phyloP scores from a whole-genome alignment of 2,888 invertebrate genomes.

The Nomada goodeniana region DNA sequence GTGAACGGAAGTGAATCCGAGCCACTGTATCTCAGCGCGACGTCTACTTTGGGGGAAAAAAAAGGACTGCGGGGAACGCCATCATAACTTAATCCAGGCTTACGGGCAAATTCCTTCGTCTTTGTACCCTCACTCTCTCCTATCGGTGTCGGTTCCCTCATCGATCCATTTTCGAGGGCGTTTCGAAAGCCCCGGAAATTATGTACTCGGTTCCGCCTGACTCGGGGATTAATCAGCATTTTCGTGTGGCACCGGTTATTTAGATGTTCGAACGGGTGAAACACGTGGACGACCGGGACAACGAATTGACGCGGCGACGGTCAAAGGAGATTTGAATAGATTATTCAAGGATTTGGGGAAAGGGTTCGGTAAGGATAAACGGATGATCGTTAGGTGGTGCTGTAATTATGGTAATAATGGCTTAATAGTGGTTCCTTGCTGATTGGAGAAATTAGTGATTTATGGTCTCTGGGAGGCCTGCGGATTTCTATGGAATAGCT shows the following conservation, averaged over 20 bases:
- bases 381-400: slow-evolving; percentile 11
- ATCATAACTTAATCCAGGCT: slow-evolving; percentile 73
- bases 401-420: slow-evolving; percentile 40
- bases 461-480: not conserved
- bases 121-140: slow-evolving; percentile 2
- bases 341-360: slow-evolving; percentile 9
- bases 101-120: slow-evolving; percentile 61
- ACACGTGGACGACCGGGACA: slow-evolving; percentile 34
- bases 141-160: not conserved
- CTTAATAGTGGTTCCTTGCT: not conserved
- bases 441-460: not conserved
- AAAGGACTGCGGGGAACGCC: slow-evolving; percentile 39
- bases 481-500: too few relatives aligned
- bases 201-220: not conserved
- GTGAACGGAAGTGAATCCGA: slow-evolving; percentile 46
- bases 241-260: slow-evolving; percentile 30
- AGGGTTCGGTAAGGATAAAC: slow-evolving; percentile 19
- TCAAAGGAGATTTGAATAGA: slow-evolving; percentile 45
- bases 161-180: slow-evolving; percentile 31
- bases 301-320: slow-evolving; percentile 60
- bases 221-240: slow-evolving; percentile 56
- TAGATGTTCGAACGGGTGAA: slow-evolving; percentile 9
- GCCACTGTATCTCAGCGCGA: slow-evolving; percentile 19
- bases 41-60: not conserved
- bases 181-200: slow-evolving; percentile 29